phyloP scores from a whole-genome alignment of 2,888 invertebrate genomes.

The Chloroclysta siterata region DNA sequence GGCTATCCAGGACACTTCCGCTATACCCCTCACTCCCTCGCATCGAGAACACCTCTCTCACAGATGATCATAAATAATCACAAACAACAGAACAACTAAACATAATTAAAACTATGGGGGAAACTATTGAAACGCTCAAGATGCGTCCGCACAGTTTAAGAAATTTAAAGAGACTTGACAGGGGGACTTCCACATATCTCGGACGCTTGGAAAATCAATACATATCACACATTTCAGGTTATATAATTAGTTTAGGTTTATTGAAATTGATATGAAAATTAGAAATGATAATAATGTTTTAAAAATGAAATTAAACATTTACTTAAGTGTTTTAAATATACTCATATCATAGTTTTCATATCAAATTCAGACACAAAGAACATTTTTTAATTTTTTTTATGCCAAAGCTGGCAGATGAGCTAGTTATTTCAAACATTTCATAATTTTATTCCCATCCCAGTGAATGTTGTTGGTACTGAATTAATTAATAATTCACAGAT shows the following conservation, averaged over 20 bases:
- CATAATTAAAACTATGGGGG: slow-evolving; percentile 75
- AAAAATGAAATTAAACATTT: no score
- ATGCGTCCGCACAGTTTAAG: slow-evolving; percentile 61
- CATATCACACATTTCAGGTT: slow-evolving; percentile 49
- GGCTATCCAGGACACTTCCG: slow-evolving; percentile 82
- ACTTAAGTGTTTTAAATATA: no score
- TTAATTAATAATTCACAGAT: slow-evolving; percentile 19
- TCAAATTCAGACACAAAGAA: slow-evolving; percentile 51
- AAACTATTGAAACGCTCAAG: slow-evolving; percentile 69
- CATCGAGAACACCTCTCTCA: slow-evolving; percentile 85
- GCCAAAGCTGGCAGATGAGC: no score
- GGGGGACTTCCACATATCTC: slow-evolving; percentile 64
- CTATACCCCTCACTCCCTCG: slow-evolving; percentile 85
- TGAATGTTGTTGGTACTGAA: slow-evolving; percentile 19
- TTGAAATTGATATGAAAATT: slow-evolving; percentile 60
- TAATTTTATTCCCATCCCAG: slow-evolving; percentile 52
- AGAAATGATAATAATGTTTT: not conserved
- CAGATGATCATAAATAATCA: slow-evolving; percentile 83
- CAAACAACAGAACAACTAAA: slow-evolving; percentile 78
- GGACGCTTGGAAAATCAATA: slow-evolving; percentile 66
- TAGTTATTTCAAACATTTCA: slow-evolving; percentile 59
- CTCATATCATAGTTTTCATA: no score
- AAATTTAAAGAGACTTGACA: slow-evolving; percentile 49
- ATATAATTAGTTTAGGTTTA: slow-evolving; percentile 18
- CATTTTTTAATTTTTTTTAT: slow-evolving; percentile 17